Percentiles rank a stretch among this genome's conserved stretches.
These are phyloP conservation scores for Alethe diademata DNA, from an alignment of 2,113 vertebrate species.

Conservation along the genomic window DNA sequence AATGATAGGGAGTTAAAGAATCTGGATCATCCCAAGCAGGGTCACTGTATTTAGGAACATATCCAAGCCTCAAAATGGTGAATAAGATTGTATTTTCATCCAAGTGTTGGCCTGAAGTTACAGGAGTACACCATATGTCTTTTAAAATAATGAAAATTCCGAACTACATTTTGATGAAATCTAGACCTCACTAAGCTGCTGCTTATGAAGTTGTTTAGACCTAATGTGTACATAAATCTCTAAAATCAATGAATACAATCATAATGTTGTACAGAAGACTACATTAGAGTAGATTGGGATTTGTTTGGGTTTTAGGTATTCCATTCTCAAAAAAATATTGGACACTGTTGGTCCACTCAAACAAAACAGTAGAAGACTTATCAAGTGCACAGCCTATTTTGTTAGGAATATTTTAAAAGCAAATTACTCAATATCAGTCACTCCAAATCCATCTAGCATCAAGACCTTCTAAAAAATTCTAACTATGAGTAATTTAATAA, in stretches of 20 bases:
- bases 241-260: not conserved
- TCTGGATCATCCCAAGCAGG: not conserved
- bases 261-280: fast-evolving
- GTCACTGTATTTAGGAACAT: not conserved
- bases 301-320: not conserved
- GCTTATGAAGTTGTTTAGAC: not conserved
- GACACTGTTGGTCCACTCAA: not conserved
- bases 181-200: not conserved
- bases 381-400: not conserved
- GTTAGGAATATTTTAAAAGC: not conserved
- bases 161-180: not conserved
- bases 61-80: not conserved
- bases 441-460: not conserved
- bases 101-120: not conserved
- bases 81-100: not conserved
- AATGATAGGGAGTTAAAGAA: not conserved
- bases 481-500: conserved; percentile 10
- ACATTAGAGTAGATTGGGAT: not conserved
- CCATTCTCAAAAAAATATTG: not conserved
- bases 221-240: not conserved
- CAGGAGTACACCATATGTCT: not conserved
- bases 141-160: not conserved
- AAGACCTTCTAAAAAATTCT: not conserved
- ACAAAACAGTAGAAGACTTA: not conserved
- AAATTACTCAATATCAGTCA: not conserved